phyloP scores from a whole-genome alignment of 2,888 invertebrate genomes.

The Orthosia gracilis region DNA sequence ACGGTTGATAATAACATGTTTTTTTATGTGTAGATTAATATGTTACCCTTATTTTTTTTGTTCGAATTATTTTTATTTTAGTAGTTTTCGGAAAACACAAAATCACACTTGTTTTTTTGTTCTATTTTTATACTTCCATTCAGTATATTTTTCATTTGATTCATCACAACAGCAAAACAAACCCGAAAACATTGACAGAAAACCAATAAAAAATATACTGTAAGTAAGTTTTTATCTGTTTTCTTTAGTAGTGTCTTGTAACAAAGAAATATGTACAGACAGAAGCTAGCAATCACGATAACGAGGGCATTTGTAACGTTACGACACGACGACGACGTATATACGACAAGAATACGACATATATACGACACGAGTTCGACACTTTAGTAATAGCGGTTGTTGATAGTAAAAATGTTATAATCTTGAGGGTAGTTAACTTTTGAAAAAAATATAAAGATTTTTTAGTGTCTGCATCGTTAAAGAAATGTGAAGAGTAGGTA shows the following conservation, averaged over 20 bases:
- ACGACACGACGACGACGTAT: conserved; percentile 57
- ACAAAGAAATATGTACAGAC: conserved; percentile 60
- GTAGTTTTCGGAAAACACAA: neutral
- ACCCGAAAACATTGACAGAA: conserved; percentile 35
- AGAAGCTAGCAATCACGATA: conserved; percentile 66
- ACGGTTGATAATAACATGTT: neutral
- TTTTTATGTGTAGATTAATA: neutral
- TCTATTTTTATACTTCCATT: neutral
- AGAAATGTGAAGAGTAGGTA: neutral
- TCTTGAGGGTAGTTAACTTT: conserved; percentile 29
- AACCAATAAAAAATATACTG: conserved; percentile 41
- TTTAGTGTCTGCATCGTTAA: neutral
- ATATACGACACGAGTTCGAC: conserved; percentile 50
- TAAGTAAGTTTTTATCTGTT: conserved; percentile 60
- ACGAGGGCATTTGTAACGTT: conserved; percentile 61
- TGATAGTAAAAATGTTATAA: conserved; percentile 41
- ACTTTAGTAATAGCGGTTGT: conserved; percentile 45
- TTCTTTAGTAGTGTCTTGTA: conserved; percentile 58
- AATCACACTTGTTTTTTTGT: neutral
- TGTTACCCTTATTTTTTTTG: neutral
- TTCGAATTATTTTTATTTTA: too few relatives aligned
- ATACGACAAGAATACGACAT: conserved; percentile 51
- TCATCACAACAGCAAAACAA: conserved; percentile 34
- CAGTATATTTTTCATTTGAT: conserved; percentile 10
- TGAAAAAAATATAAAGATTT: conserved; percentile 5